Percentiles rank a stretch among this genome's conserved stretches.
These are phyloP conservation scores for Bujurquina vittata DNA, from an alignment of 2,113 vertebrate species.

Conservation along the genomic window DNA sequence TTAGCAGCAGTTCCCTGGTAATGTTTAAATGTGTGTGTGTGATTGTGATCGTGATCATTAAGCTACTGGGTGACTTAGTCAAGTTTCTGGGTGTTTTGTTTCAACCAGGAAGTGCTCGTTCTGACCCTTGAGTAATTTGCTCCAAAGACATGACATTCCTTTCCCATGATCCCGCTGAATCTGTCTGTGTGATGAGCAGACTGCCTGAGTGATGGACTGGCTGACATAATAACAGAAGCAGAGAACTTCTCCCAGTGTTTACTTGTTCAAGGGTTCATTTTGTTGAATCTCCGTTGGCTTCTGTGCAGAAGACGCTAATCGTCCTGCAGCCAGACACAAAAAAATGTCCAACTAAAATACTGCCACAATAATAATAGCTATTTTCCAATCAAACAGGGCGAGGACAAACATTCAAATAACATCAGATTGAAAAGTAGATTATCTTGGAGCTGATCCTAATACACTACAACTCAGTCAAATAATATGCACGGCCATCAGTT, in stretches of 20 bases:
- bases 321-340: background rate
- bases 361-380: background rate
- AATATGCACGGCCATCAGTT: background rate
- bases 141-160: conserved; percentile 46
- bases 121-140: conserved; percentile 38
- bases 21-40: no score
- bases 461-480: background rate
- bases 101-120: conserved; percentile 52
- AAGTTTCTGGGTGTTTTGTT: background rate
- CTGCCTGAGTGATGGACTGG: conserved; percentile 9
- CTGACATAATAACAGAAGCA: background rate
- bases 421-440: background rate
- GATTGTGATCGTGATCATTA: background rate
- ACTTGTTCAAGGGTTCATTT: background rate
- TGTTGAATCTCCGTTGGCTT: background rate
- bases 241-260: background rate
- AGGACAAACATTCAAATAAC: background rate
- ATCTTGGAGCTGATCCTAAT: background rate
- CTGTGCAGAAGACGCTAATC: background rate
- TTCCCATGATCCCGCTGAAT: conserved; percentile 56
- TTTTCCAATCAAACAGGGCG: background rate
- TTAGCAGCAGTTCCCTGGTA: background rate
- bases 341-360: background rate
- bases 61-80: background rate
- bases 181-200: background rate